Evolutionary conservation across 1,140 invertebrate genomes (phyloP), one percentile per base, ranked within the genome.

Genomic region (Lepidurus couesii): DNA sequence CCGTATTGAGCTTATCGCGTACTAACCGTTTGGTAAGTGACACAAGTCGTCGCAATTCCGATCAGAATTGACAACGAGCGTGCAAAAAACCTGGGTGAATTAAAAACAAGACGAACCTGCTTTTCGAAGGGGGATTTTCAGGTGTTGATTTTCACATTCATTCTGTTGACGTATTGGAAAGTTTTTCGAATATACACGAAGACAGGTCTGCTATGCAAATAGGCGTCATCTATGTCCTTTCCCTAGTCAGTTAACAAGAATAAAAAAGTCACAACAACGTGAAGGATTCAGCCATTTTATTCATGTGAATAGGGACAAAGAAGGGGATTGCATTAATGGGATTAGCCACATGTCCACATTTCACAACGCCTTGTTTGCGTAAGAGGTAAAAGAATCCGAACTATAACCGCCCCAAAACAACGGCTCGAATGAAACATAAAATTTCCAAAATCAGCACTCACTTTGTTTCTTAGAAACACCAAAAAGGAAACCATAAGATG

Each of bases 171-270:
- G 0, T 21, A 65, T 21, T 65, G 16, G 53, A 65, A 21, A 65
- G 53, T 21, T 65, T 34, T 21, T 65, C 53, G 21, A 65, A 21
- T 21, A 21, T 21, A 65, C 53, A 34, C 21, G 53, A 65, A 21
- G 53, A 65, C 53, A 65, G 53, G 53, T 65, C 21, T 65, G 53
- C 53, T 65, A 65, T 65, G 53, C 53, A 65, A 65, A 65, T 65
- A 65, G 53, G 21, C 53, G 21, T 21, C 53, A 65, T 65, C 53
- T 65, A 21, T 21, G 21, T 13, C 21, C 16, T 13, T 65, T 47
- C 0, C 3, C 21, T 65, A n/a, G 16, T 7, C 53, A 13, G 16
- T 21, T 65, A 21, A 13, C 6, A 9, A 65, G 21, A 7, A 65
- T 7, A 65, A 0, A 65, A 65, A 65, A 65, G 53, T 65, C 53